Evolutionary conservation across 2,797 vertebrate genomes (phyloP).

Genomic region (Spinus pinus): DNA sequence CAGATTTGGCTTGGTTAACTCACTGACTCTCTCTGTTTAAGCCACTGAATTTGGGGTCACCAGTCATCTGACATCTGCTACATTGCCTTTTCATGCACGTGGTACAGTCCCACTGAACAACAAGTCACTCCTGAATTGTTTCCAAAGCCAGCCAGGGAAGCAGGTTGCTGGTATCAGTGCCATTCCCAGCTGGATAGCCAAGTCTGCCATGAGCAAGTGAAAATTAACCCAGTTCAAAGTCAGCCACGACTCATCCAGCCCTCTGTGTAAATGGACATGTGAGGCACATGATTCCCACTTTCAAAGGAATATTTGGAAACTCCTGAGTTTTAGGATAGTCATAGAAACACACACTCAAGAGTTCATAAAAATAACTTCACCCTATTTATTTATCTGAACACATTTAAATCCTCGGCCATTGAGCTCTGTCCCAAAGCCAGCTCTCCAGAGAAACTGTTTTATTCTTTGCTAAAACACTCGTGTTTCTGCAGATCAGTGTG

Average conservation of each 20-base stretch:
- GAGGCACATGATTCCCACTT: not conserved
- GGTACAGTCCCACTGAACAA: not conserved
- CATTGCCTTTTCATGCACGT: not conserved
- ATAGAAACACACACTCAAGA: not conserved
- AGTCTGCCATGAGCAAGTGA: not conserved
- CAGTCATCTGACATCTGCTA: not conserved
- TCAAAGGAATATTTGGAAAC: not conserved
- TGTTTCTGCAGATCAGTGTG: not conserved
- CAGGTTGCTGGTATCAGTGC: accelerated
- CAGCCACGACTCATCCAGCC: not conserved
- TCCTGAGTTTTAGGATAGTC: not conserved
- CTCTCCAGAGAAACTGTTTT: not conserved
- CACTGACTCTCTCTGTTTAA: not conserved
- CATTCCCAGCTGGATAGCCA: accelerated
- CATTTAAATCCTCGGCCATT: not conserved
- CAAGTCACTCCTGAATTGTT: not conserved
- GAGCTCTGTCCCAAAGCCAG: not conserved
- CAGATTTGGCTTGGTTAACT: not conserved
- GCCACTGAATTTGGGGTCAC: not conserved
- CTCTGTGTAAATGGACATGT: not conserved
- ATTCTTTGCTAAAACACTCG: not conserved
- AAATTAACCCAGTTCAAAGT: not conserved
- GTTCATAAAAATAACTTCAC: not conserved
- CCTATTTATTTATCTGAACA: not conserved
- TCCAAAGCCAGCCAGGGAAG: not conserved